A percentile compares a stretch with the other conserved stretches of the same genome.
These are phyloP conservation scores for Volucella zonaria DNA, from an alignment of 2,888 invertebrate species.

Conservation along the genomic window DNA sequence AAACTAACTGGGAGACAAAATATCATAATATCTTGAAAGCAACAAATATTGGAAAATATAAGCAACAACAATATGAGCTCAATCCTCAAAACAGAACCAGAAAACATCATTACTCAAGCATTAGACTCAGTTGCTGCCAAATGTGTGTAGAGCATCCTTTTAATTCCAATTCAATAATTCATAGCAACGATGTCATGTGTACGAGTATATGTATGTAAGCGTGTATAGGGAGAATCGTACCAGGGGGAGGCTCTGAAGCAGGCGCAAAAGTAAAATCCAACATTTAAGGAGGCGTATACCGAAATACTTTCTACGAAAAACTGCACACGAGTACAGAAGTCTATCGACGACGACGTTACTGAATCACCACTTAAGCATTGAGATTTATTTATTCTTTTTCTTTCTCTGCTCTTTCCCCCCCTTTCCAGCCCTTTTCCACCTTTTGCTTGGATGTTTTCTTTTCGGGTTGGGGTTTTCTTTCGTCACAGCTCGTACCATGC, in stretches of 20 bases:
- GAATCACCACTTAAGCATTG: slow-evolving; percentile 31
- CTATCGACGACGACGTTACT: slow-evolving; percentile 31
- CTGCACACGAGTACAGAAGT: slow-evolving; percentile 1
- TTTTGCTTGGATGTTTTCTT: neutral
- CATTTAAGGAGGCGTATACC: neutral
- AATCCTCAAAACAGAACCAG: slow-evolving; percentile 2
- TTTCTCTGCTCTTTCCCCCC: neutral
- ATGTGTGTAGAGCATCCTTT: slow-evolving; percentile 33
- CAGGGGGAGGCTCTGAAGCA: too few species aligned
- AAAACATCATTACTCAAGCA: slow-evolving; percentile 27
- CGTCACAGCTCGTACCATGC: too few species aligned
- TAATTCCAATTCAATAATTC: slow-evolving; percentile 45
- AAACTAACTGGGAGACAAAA: slow-evolving; percentile 29
- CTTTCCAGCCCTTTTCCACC: neutral
- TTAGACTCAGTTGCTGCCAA: slow-evolving; percentile 23
- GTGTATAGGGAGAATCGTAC: too few species aligned
- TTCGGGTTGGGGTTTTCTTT: neutral
- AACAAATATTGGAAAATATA: slow-evolving; percentile 24
- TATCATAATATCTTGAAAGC: slow-evolving; percentile 23
- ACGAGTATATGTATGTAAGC: too few species aligned
- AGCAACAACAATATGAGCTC: neutral
- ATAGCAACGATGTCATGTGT: neutral
- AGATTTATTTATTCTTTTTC: slow-evolving; percentile 1
- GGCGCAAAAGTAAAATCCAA: too few species aligned
- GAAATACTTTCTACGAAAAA: slow-evolving; percentile 20